Evolutionary conservation across 2,888 invertebrate species (phyloP).

Genomic region (Thera britannica): DNA sequence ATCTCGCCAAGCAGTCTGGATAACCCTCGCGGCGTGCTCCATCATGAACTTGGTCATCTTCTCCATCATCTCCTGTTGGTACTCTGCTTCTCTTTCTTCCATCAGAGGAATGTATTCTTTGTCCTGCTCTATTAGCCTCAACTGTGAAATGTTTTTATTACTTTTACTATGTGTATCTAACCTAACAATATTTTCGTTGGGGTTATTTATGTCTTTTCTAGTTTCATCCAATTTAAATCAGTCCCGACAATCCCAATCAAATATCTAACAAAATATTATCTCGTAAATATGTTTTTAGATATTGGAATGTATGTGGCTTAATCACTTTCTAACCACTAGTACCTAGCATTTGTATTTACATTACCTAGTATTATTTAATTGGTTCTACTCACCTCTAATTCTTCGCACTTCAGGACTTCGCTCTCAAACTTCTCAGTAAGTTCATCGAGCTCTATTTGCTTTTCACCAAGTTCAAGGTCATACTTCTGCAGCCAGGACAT

Average conservation of each 20-base stretch:
- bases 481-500: slow-evolving; percentile 85
- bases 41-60: slow-evolving; percentile 76
- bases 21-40: slow-evolving; percentile 75
- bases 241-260: too few species aligned
- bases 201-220: background rate
- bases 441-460: slow-evolving; percentile 82
- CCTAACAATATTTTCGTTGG: background rate
- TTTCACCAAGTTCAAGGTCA: slow-evolving; percentile 85
- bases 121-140: slow-evolving; percentile 28
- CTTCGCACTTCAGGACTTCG: slow-evolving; percentile 72
- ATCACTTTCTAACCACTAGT: too few species aligned
- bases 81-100: slow-evolving; percentile 83
- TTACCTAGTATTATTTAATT: too few species aligned
- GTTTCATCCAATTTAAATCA: background rate
- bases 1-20: slow-evolving; percentile 73
- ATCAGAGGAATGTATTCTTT: slow-evolving; percentile 79
- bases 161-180: background rate
- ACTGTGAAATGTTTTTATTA: slow-evolving; percentile 7
- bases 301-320: too few species aligned
- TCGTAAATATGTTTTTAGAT: too few species aligned
- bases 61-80: slow-evolving; percentile 79
- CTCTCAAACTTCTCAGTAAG: slow-evolving; percentile 77
- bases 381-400: slow-evolving; percentile 65
- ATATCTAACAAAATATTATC: too few species aligned
- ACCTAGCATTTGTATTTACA: background rate